These are phyloP conservation scores for Nothobranchius kuhntae DNA, from an alignment of 2,113 vertebrate species.

Conservation along the genomic window DNA sequence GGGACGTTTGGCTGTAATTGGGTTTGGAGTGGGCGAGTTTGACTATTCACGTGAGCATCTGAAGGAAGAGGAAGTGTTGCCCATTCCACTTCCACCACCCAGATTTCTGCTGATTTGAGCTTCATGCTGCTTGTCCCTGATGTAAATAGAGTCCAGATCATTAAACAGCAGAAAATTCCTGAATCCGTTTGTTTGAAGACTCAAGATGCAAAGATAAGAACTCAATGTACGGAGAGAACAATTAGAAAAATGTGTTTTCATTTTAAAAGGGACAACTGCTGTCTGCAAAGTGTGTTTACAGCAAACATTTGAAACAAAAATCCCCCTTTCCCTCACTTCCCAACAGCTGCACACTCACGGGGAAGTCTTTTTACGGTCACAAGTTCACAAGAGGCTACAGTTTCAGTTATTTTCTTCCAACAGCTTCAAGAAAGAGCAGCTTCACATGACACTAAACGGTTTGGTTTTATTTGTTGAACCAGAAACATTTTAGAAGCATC, in stretches of 20 bases:
- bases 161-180: neutral
- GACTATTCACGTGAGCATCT: neutral
- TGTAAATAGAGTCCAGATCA: neutral
- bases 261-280: neutral
- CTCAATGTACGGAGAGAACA: too few species aligned
- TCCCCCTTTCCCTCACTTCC: conserved; percentile 2
- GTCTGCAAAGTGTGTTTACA: neutral
- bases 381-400: neutral
- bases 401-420: too few species aligned
- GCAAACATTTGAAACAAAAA: neutral
- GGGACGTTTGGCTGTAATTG: neutral
- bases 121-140: neutral
- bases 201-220: neutral
- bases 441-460: neutral
- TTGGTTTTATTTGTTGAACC: too few species aligned
- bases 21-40: neutral
- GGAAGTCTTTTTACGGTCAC: conserved; percentile 1
- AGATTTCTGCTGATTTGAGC: conserved; percentile 13
- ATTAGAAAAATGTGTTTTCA: neutral
- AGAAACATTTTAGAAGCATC: neutral
- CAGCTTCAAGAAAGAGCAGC: neutral
- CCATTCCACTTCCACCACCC: conserved; percentile 1
- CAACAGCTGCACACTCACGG: conserved; percentile 7
- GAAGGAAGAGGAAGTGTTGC: conserved; percentile 21
- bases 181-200: too few species aligned